Conservation (phyloP, 2,797 vertebrate species). For the Pelodytes ibericus region DNA sequence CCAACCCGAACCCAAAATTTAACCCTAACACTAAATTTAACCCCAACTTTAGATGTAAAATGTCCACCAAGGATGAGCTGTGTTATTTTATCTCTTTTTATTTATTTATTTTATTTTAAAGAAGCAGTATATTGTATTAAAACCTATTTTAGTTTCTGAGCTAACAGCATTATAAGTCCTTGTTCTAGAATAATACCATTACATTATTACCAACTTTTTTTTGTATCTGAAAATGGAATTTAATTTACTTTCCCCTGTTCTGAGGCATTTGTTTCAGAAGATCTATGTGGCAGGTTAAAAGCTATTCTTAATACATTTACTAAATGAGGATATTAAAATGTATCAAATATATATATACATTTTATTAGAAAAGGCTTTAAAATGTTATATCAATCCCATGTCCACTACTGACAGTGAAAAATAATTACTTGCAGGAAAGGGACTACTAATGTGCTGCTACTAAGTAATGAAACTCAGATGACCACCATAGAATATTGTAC, state of each 20-base stretch:
- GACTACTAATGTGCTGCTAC: neutral
- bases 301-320: conserved; percentile 8
- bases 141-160: too few species aligned
- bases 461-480: conserved; percentile 33
- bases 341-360: conserved; percentile 43
- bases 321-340: conserved; percentile 17
- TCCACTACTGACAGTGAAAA: conserved; percentile 27
- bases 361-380: conserved; percentile 22
- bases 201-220: neutral
- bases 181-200: neutral
- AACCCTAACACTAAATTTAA: too few species aligned
- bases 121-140: too few species aligned
- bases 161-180: too few species aligned
- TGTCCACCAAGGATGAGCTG: too few species aligned
- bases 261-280: neutral
- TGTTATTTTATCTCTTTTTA: too few species aligned
- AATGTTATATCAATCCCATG: conserved; percentile 26
- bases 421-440: conserved; percentile 18
- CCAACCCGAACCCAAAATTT: too few species aligned
- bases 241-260: conserved; percentile 6
- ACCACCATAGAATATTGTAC: conserved; percentile 16
- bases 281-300: neutral
- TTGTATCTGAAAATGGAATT: neutral
- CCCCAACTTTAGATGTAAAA: too few species aligned
- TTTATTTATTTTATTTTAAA: too few species aligned